These are phyloP conservation scores for Pachyrhynchus sulphureomaculatus DNA, from an alignment of 1,140 invertebrate species.

Conservation along the genomic window DNA sequence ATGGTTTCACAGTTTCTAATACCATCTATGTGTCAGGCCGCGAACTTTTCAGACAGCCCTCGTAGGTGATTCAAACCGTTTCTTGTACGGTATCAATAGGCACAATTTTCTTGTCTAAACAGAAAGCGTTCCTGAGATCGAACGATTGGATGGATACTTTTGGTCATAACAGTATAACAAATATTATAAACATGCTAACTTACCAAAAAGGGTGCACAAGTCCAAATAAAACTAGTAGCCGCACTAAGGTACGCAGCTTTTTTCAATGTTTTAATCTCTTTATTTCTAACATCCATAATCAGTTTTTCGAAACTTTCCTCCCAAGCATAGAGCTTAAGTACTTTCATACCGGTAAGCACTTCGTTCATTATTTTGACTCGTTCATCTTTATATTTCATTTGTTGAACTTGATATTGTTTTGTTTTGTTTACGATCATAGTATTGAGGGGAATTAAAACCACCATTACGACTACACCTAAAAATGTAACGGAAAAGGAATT, in stretches of 20 bases:
- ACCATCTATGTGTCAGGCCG: no score
- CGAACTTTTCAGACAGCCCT: no score
- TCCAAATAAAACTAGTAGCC: slow-evolving; percentile 91
- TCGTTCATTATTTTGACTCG: slow-evolving; percentile 80
- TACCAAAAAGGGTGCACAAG: slow-evolving; percentile 93
- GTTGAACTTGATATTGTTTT: slow-evolving; percentile 77
- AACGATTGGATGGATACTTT: no score
- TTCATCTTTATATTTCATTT: slow-evolving; percentile 91
- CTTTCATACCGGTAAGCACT: slow-evolving; percentile 30
- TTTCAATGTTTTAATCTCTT: slow-evolving; percentile 81
- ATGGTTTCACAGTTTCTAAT: no score
- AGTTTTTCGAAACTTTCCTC: slow-evolving; percentile 79
- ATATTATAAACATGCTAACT: no score
- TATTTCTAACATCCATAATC: slow-evolving; percentile 77
- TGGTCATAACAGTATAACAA: no score
- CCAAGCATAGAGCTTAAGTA: slow-evolving; percentile 35
- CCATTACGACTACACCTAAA: slow-evolving; percentile 79
- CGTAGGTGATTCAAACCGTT: no score
- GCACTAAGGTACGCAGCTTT: slow-evolving; percentile 85
- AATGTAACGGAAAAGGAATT: background rate
- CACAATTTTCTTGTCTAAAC: no score
- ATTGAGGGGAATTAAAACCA: slow-evolving; percentile 88
- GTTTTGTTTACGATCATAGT: slow-evolving; percentile 81
- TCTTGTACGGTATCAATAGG: no score
- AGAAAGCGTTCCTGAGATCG: no score